Conservation (phyloP, 2,113 vertebrate genomes). For the Cynopterus brachyotis region DNA sequence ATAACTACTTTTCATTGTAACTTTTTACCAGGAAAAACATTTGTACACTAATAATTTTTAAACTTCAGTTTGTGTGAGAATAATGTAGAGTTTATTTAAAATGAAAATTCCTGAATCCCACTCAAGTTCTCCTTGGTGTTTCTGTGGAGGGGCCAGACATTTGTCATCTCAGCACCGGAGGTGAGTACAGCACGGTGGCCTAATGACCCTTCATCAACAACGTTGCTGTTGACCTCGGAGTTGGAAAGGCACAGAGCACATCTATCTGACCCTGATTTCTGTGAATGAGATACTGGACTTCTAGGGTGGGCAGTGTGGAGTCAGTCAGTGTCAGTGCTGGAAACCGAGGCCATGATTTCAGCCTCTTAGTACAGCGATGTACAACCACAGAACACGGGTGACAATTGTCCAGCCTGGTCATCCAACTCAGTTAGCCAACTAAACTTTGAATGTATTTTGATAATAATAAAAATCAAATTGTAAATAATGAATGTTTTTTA, state of each 20-base stretch:
- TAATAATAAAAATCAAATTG: neutral
- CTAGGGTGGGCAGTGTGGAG: too few species aligned
- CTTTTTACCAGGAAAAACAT: neutral
- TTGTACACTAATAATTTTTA: neutral
- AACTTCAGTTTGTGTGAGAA: neutral
- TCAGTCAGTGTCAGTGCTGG: neutral
- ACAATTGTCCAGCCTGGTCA: neutral
- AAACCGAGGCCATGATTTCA: fast-evolving
- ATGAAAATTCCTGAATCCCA: neutral
- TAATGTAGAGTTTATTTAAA: neutral
- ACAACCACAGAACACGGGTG: fast-evolving
- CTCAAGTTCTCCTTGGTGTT: neutral
- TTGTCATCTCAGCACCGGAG: neutral
- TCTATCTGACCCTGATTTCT: neutral
- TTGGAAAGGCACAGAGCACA: neutral
- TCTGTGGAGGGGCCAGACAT: neutral
- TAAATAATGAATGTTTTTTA: neutral
- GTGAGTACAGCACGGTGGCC: neutral
- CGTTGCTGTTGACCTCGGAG: neutral
- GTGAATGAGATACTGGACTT: neutral
- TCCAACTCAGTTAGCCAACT: neutral
- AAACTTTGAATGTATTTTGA: neutral
- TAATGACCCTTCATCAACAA: neutral
- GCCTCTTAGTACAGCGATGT: neutral
- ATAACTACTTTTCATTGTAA: neutral